Conservation (phyloP, 2,888 invertebrate species). For the Oligia latruncula region DNA sequence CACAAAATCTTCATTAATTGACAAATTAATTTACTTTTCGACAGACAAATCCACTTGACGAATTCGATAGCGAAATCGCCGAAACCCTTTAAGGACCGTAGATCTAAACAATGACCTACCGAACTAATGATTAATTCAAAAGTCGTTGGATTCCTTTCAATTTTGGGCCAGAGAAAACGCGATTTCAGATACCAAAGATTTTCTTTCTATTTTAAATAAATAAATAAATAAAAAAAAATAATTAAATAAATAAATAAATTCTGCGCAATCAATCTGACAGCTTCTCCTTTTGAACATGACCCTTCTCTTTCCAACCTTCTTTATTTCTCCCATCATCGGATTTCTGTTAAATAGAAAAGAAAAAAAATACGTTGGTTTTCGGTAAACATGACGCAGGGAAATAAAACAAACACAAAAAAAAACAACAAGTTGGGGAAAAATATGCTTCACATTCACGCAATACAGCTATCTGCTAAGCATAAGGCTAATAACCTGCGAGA, state of each 20-base stretch:
- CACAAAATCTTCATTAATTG: constrained; percentile 68
- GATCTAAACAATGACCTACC: constrained; percentile 83
- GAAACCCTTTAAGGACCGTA: constrained; percentile 80
- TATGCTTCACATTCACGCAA: too few species aligned
- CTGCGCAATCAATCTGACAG: not conserved
- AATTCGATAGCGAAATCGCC: constrained; percentile 75
- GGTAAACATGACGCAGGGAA: too few species aligned
- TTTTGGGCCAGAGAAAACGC: constrained; percentile 72
- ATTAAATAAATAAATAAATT: not conserved
- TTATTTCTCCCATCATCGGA: not conserved
- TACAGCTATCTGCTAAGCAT: too few species aligned
- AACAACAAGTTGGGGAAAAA: too few species aligned
- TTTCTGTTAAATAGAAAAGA: not conserved
- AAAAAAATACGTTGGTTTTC: too few species aligned
- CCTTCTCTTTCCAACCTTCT: too few species aligned
- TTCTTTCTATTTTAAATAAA: not conserved
- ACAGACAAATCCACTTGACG: constrained; percentile 84
- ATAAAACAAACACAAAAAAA: too few species aligned
- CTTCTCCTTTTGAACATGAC: too few species aligned
- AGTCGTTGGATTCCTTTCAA: constrained; percentile 82
- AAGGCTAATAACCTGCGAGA: too few species aligned
- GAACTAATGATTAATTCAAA: constrained; percentile 89
- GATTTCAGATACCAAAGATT: constrained; percentile 14
- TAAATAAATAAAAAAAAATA: too few species aligned
- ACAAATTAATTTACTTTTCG: constrained; percentile 79